Conservation (phyloP, 2,888 invertebrate species). For the Sinohyriopsis cumingii region DNA sequence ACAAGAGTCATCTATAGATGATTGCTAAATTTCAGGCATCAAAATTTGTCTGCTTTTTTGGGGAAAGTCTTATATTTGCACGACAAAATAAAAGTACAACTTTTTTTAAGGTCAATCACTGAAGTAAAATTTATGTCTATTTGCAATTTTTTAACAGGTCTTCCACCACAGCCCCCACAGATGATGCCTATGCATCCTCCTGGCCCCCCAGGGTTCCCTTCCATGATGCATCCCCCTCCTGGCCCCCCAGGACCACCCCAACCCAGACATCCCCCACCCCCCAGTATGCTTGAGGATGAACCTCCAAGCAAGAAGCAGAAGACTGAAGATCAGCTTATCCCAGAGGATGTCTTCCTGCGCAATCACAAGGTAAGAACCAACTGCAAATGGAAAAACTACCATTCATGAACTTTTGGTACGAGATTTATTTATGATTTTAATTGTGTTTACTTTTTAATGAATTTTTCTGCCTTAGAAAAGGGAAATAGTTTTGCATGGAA, state of each 20-base stretch:
- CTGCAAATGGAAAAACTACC: not conserved
- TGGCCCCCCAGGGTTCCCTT: constrained; percentile 44
- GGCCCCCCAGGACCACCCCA: constrained; percentile 29
- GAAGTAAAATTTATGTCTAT: not conserved
- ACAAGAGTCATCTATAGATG: not conserved
- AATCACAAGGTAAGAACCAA: constrained; percentile 47
- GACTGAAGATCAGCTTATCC: constrained; percentile 93
- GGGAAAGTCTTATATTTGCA: not conserved
- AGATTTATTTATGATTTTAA: not conserved
- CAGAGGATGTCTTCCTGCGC: constrained; percentile 84
- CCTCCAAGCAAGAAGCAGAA: constrained; percentile 90
- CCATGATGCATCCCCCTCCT: constrained; percentile 40
- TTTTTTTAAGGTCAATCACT: not conserved
- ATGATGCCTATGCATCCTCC: constrained; percentile 38
- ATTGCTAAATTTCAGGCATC: not conserved
- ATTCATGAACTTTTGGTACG: not conserved
- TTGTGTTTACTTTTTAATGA: not conserved
- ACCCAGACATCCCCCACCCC: constrained; percentile 36
- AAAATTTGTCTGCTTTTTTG: not conserved
- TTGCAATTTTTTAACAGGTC: constrained; percentile 22
- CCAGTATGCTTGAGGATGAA: constrained; percentile 77
- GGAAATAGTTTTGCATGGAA: too few relatives aligned
- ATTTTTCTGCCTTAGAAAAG: too few relatives aligned
- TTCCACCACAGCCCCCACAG: constrained; percentile 45
- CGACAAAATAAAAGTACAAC: not conserved